Base-by-base conservation (phyloP, 2,113 vertebrate genomes). In the Ictidomys tridecemlineatus region DNA sequence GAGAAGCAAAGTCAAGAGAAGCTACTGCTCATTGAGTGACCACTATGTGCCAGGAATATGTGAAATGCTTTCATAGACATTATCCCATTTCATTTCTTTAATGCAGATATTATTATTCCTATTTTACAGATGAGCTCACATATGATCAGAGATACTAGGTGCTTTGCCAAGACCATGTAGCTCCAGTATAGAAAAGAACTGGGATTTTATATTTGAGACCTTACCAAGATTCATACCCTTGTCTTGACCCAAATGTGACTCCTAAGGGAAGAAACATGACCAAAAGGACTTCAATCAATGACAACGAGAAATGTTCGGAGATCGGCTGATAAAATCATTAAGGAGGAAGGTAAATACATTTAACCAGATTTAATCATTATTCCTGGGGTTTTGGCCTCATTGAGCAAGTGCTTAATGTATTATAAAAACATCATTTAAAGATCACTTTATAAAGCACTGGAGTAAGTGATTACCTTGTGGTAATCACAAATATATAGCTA, bases 331-430 rank as follows among this genome's bases (percentile, higher is more conserved):
- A 1, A 39, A 82, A 82, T 78, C 42, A 79, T 69, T 76, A 74
- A 67, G 51, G 37, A 22, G 24, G 24, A 56, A 72, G 6, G 58
- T 56, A 84, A 91, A 87, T 63, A 65, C 10, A 85, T 63, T 84
- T 95, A 82, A 89, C 26, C 39, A 93, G 45, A 88, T 92, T 77
- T 83, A 85, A 87, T 85, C 88, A 87, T 51, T 85, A 91, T 92
- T 80, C 58, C 85, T 42, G 32, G 28, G 83, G 77, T 77, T 85
- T 85, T 9, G 13, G 48, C 67, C 89, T 94, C 82, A 95, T n/a
- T 90, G 53, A 95, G 73, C 93, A 95, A 91, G n/a, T 56, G 8
- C 30, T 91, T 82, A 69, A 85, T 91, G 85, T 85, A 85, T 82
- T 91, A 85, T 42, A 92, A 73, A 37, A 58, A 85, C 8, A 34